Evolutionary conservation across 2,888 invertebrate genomes (phyloP), one percentile per base, ranked within the genome.

Genomic region (Holacanthella duospinosa): DNA sequence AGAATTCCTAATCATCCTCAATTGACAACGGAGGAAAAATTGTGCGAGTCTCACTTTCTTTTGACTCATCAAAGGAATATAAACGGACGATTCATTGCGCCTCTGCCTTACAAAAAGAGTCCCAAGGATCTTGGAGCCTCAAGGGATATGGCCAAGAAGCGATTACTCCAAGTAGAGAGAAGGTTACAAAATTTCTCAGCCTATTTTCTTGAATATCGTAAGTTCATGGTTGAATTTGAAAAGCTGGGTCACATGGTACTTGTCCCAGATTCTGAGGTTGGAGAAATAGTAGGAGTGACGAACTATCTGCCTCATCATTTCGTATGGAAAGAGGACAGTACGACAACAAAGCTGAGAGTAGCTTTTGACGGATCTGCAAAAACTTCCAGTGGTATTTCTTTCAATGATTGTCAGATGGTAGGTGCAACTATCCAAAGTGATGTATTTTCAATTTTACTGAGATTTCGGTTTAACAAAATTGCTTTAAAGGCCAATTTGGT

Each of bases 401-500:
- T 36, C 6, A 36, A 36, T 36, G 36, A 36, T 9, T 6, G 6
- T 6, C 36, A 9, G 16, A 36, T 36, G 36, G 36, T 36, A 36
- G 36, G 36, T 36, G 9, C 36, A 9, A 36, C 6, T 9, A 36
- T 36, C 36, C 36, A 36, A 60, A 70, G 73, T 4, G 74, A 75
- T 25, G 64, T 77, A 1, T 69, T 74, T 44, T 60, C 36, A 36
- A 9, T 36, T 6, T 9, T 36, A 9, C 36, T 36, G 6, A 36
- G 36, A 36, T 36, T 36, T 36, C 36, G 36, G 9, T 16, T 36
- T 9, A 6, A 36, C 36, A 6, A 6, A 36, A 36, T 36, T 36
- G 36, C 9, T 9, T 36, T 36, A 6, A 36, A 6, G 6, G 36
- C 36, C 9, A 16, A 36, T 16, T 6, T 36, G 6, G 36, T 70